Evolutionary conservation across 2,888 invertebrate genomes (phyloP).

Genomic region (Baronia brevicornis): DNA sequence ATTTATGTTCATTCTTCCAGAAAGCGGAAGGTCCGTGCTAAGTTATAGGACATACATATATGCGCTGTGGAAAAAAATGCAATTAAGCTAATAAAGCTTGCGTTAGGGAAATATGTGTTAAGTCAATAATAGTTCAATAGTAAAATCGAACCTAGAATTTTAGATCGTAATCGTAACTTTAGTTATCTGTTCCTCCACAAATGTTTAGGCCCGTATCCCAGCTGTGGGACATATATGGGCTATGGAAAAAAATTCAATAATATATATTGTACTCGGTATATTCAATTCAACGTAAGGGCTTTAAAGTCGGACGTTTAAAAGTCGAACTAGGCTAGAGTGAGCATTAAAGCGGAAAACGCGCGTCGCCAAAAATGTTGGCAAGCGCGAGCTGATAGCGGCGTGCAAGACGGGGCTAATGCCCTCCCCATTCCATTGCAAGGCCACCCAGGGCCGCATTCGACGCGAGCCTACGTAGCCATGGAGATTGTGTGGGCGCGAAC

Average conservation of each 20-base stretch:
- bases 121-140: no score
- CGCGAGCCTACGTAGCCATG: conserved; percentile 52
- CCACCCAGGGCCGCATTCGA: conserved; percentile 72
- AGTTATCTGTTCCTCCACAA: no score
- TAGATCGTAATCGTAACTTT: no score
- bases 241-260: conserved; percentile 1
- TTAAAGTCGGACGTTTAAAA: conserved; percentile 16
- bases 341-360: conserved; percentile 45
- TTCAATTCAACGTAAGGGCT: conserved; percentile 10
- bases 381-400: conserved; percentile 62
- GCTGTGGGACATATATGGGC: conserved; percentile 8
- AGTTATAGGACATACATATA: no score
- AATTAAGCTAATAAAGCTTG: no score
- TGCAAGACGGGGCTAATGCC: conserved; percentile 71
- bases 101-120: no score
- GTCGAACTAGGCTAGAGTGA: conserved; percentile 22
- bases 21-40: no score
- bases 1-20: no score
- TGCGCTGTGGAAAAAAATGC: no score
- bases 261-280: no score
- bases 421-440: conserved; percentile 76
- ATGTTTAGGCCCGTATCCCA: no score
- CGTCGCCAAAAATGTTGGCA: conserved; percentile 53
- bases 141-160: no score
- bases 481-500: conserved; percentile 53